These are phyloP conservation scores for Tetraodon nigroviridis DNA, from an alignment of 2,113 vertebrate genomes.

Conservation along the genomic window DNA sequence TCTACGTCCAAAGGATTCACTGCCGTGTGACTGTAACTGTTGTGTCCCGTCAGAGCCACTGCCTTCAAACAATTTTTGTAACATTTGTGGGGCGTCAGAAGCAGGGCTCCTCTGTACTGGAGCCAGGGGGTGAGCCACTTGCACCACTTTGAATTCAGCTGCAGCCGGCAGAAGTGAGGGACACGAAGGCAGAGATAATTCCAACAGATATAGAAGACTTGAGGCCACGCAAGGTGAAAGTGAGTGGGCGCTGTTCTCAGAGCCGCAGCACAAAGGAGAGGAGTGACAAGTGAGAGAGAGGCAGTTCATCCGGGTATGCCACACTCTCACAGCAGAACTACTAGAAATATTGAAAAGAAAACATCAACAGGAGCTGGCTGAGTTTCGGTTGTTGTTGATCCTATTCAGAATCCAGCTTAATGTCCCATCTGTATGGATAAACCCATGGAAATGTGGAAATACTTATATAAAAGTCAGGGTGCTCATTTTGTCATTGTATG, in stretches of 20 bases:
- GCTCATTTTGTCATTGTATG: too few species aligned
- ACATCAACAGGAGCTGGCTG: neutral
- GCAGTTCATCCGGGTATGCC: conserved; percentile 10
- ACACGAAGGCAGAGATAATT: conserved; percentile 38
- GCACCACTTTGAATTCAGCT: conserved; percentile 25
- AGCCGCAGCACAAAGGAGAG: conserved; percentile 32
- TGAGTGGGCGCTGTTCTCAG: conserved; percentile 29
- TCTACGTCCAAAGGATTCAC: conserved; percentile 14
- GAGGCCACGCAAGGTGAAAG: conserved; percentile 40
- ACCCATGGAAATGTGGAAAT: too few species aligned
- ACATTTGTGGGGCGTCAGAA: conserved; percentile 36
- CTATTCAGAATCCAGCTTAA: too few species aligned
- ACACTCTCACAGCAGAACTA: neutral
- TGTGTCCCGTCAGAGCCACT: conserved; percentile 19
- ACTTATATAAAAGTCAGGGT: too few species aligned
- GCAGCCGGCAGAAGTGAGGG: conserved; percentile 8
- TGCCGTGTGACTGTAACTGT: conserved; percentile 5
- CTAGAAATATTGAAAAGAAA: conserved; percentile 4
- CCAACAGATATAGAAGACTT: conserved; percentile 21
- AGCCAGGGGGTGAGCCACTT: conserved; percentile 6
- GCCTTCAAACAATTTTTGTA: conserved; percentile 29
- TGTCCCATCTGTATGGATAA: too few species aligned
- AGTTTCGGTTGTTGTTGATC: neutral
- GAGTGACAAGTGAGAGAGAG: neutral
- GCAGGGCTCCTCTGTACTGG: conserved; percentile 8